Evolutionary conservation across 2,797 vertebrate genomes (phyloP).

Genomic region (Gallinago solitaria): DNA sequence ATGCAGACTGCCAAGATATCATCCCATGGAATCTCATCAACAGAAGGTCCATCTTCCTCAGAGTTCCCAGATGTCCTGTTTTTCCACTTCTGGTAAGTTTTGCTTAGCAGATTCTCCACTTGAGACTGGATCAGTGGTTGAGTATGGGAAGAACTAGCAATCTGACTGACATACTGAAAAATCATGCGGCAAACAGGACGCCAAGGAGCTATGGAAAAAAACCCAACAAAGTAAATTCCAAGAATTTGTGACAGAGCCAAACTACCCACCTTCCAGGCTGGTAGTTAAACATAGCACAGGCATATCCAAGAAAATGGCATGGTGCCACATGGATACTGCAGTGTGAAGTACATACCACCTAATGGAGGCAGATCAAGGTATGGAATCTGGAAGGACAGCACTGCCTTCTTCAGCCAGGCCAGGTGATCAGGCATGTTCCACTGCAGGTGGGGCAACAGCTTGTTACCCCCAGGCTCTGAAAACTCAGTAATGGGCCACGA

Average conservation of each 20-base stretch:
- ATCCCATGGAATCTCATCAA: constrained; percentile 89
- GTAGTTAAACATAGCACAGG: not conserved
- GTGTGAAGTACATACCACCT: constrained; percentile 75
- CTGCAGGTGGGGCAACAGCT: constrained; percentile 83
- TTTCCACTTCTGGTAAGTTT: constrained; percentile 69
- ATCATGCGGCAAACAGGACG: constrained; percentile 83
- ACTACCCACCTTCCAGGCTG: not conserved
- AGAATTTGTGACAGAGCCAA: not conserved
- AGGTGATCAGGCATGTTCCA: constrained; percentile 89
- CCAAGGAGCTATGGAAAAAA: constrained; percentile 83
- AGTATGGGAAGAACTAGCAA: constrained; percentile 79
- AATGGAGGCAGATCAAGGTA: constrained; percentile 79
- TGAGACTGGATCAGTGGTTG: constrained; percentile 88
- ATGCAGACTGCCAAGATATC: constrained; percentile 87
- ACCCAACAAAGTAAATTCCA: not conserved
- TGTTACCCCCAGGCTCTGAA: constrained; percentile 75
- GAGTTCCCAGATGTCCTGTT: not conserved
- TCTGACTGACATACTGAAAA: constrained; percentile 82
- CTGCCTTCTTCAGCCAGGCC: constrained; percentile 85
- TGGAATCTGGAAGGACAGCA: constrained; percentile 89
- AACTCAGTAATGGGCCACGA: constrained; percentile 93
- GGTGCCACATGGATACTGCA: not conserved
- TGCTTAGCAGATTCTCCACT: constrained; percentile 86
- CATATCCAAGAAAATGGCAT: fast-evolving
- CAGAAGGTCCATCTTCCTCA: constrained; percentile 56